phyloP scores from a whole-genome alignment of 2,113 vertebrate genomes.

The Lepidothrix coronata region DNA sequence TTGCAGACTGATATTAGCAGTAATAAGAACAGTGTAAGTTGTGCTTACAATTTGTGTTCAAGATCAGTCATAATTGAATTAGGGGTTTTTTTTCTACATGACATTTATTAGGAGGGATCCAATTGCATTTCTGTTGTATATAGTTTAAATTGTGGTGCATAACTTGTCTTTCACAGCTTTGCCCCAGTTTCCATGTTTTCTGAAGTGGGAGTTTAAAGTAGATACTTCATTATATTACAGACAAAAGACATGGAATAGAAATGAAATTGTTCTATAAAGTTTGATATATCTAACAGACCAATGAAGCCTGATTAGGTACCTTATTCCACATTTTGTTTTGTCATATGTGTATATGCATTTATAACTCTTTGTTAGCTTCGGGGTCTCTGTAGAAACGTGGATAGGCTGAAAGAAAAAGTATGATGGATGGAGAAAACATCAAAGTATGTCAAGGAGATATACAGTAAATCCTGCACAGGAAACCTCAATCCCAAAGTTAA shows the following conservation, averaged over 20 bases:
- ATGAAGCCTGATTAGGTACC: neutral
- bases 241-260: neutral
- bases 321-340: neutral
- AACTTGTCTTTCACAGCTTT: neutral
- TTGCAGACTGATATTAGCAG: neutral
- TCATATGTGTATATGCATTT: neutral
- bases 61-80: neutral
- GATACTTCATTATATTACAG: neutral
- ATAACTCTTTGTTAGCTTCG: neutral
- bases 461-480: neutral
- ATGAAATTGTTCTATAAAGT: neutral
- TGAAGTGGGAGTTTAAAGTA: neutral
- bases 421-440: neutral
- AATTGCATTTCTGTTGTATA: neutral
- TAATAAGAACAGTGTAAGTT: neutral
- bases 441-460: neutral
- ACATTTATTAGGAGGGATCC: neutral
- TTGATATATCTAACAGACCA: neutral
- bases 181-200: neutral
- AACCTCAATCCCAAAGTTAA: neutral
- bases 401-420: neutral
- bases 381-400: neutral
- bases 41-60: neutral
- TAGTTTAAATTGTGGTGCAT: neutral
- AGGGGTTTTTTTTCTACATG: neutral